A percentile compares a stretch with the other conserved stretches of the same genome.
Conservation (phyloP, 92 coral and sea anemone genomes). For the Montipora capitata region DNA sequence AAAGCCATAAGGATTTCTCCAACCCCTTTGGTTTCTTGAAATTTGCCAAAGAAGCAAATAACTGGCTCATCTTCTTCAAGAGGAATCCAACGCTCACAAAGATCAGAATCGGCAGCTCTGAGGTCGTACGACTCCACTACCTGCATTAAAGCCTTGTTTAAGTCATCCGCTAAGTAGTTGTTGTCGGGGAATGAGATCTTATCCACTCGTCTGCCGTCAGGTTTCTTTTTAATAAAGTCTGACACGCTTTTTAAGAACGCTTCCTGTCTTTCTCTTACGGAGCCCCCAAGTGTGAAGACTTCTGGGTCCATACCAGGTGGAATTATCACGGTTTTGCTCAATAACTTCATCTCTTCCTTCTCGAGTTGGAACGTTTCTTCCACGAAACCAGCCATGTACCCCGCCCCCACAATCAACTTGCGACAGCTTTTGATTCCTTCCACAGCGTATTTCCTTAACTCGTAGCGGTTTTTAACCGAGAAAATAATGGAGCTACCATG, state of each 20-base stretch:
- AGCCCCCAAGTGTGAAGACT: slow-evolving; percentile 81
- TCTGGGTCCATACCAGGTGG: slow-evolving; percentile 95
- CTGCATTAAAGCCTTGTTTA: slow-evolving; percentile 52
- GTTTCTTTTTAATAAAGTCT: slow-evolving; percentile 79
- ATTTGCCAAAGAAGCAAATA: slow-evolving; percentile 90
- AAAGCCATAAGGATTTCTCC: slow-evolving; percentile 90
- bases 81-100: slow-evolving; percentile 85
- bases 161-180: slow-evolving; percentile 49
- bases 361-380: slow-evolving; percentile 71
- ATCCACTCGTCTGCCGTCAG: slow-evolving; percentile 78
- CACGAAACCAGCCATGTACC: slow-evolving; percentile 73
- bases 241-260: slow-evolving; percentile 79
- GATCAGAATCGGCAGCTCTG: slow-evolving; percentile 91
- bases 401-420: slow-evolving; percentile 87
- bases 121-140: slow-evolving; percentile 86
- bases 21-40: slow-evolving; percentile 92
- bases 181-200: slow-evolving; percentile 66
- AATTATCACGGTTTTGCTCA: slow-evolving; percentile 77
- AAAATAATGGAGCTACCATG: slow-evolving; percentile 93
- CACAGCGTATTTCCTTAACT: slow-evolving; percentile 80
- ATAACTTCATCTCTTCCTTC: slow-evolving; percentile 73
- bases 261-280: slow-evolving; percentile 73
- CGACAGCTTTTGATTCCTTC: slow-evolving; percentile 85
- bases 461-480: slow-evolving; percentile 82
- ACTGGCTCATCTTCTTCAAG: slow-evolving; percentile 82